Evolutionary conservation across 2,797 vertebrate species (phyloP).

Genomic region (Chrysocyon brachyurus): DNA sequence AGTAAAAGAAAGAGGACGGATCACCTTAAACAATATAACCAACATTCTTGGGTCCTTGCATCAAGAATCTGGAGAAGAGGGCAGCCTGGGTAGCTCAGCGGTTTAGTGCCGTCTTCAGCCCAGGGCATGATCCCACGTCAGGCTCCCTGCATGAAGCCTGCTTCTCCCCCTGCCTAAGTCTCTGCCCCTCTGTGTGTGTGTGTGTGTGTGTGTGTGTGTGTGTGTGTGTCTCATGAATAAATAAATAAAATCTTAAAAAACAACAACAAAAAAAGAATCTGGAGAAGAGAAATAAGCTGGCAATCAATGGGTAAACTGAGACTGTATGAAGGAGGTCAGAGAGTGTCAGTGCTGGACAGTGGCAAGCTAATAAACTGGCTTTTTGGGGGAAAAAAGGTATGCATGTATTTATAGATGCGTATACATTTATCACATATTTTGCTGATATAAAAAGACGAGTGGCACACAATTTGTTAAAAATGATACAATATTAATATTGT

Average conservation of each 20-base stretch:
- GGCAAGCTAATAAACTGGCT: not conserved
- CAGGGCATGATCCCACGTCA: too few species aligned
- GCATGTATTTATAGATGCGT: not conserved
- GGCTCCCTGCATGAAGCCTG: too few species aligned
- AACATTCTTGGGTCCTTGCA: not conserved
- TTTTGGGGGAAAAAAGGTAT: not conserved
- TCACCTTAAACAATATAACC: not conserved
- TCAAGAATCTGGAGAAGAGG: not conserved
- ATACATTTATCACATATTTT: not conserved
- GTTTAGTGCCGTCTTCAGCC: too few species aligned
- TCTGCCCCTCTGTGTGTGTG: too few species aligned
- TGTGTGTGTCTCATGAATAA: too few species aligned
- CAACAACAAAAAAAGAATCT: too few species aligned
- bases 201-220: too few species aligned
- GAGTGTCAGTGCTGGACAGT: not conserved
- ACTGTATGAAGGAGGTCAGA: not conserved
- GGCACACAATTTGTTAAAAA: not conserved
- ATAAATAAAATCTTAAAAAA: too few species aligned
- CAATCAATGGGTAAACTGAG: not conserved
- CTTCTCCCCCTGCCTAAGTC: too few species aligned
- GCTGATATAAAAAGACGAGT: constrained; percentile 1
- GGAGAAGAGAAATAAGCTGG: not conserved
- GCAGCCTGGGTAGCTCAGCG: too few species aligned
- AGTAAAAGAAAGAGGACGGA: not conserved
- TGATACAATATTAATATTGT: not conserved